Conservation (phyloP, 2,113 vertebrate genomes). For the Apistogramma diplotaenia region DNA sequence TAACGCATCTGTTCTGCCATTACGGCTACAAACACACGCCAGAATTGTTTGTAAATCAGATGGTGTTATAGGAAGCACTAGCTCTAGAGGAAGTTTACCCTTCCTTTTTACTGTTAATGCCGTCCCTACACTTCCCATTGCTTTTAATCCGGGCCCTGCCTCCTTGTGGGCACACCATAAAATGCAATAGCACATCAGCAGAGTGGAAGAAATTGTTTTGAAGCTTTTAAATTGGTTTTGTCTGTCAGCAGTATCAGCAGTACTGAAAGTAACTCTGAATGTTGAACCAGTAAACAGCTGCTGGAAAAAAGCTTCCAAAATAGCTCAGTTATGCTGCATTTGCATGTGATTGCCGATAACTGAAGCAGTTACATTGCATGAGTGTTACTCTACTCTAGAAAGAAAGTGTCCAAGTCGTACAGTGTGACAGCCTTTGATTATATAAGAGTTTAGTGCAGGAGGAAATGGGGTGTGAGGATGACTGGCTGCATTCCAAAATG, state of each 20-base stretch:
- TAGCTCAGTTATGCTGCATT: neutral
- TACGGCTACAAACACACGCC: neutral
- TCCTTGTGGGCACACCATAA: slow-evolving; percentile 23
- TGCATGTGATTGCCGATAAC: neutral
- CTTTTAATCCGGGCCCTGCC: slow-evolving; percentile 23
- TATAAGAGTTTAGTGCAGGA: slow-evolving; percentile 28
- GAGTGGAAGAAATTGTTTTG: neutral
- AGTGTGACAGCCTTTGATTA: slow-evolving; percentile 34
- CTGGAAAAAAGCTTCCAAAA: neutral
- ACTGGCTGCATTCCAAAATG: slow-evolving; percentile 45
- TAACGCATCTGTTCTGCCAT: neutral
- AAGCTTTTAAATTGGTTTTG: neutral
- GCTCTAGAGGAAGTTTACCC: slow-evolving; percentile 24
- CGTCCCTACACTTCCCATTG: neutral
- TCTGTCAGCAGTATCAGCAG: neutral
- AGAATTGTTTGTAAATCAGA: neutral
- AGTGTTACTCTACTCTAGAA: neutral
- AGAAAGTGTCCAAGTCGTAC: slow-evolving; percentile 6
- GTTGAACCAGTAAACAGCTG: neutral
- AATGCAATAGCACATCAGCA: neutral
- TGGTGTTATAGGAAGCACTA: neutral
- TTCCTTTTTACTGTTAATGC: neutral
- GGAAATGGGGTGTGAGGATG: slow-evolving; percentile 33
- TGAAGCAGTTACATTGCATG: neutral
- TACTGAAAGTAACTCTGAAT: neutral